Base-by-base conservation (phyloP, 2,888 invertebrate genomes). In the Choristoneura rosaceana region DNA sequence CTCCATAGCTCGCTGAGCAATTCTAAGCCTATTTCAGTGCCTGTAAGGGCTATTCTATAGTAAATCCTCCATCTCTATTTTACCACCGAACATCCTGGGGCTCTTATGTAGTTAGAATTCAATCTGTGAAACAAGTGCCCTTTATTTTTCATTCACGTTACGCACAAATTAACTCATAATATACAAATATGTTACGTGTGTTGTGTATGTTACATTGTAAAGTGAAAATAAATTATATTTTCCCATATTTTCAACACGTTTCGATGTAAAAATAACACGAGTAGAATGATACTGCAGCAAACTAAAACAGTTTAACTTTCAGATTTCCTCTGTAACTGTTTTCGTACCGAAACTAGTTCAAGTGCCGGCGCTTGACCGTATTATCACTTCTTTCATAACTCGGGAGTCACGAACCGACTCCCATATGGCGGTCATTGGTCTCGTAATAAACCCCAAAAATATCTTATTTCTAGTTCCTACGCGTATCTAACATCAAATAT, bases 281-380 rank as follows among this genome's bases (percentile, higher is more conserved):
- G 25, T 10, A 25, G 3, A 12, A 12, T 55, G 25, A 33, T 25
- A 25, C n/a, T 59, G 33, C 14, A 38, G 14, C 50, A 33, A 9
- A 25, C 14, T 17, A 14, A 15, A 10, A 45, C n/a, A 55, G 69
- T 70, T 38, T 47, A 64, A 15, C 43, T 52, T 17, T 38, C 25
- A 43, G 25, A 60, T 59, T 61, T 52, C 41, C 17, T 43, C 17
- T n/a, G 45, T 71, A 61, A 61, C 70, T 17, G 55, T 55, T 55
- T 55, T 25, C 55, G 3, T 52, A 2, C 59, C 25, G 12, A 67
- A 71, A 67, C 71, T 67, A 58, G 71, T 47, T 67, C 62, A 67
- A 67, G 67, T 55, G 55, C 45, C 63, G 38, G 10, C 50, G 66
- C 66, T 70, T 66, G 71, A 71, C 71, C 67, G 71, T 66, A 71